phyloP scores from a whole-genome alignment of 2,113 vertebrate species.

The Rhinichthys klamathensis region DNA sequence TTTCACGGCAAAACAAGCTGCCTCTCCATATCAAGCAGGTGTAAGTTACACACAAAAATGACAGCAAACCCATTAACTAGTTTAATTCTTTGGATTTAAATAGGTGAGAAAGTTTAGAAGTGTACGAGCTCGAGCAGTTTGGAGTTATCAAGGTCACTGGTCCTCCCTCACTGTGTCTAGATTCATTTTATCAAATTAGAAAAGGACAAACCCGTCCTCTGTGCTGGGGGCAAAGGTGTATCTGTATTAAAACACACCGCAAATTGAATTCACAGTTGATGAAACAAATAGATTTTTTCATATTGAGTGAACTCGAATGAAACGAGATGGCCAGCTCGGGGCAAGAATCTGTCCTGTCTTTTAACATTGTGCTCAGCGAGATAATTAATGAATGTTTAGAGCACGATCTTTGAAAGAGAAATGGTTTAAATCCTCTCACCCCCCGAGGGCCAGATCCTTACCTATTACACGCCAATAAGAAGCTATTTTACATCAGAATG shows the following conservation, averaged over 20 bases:
- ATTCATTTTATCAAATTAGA: constrained; percentile 63
- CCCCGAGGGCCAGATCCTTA: constrained; percentile 32
- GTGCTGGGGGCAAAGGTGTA: constrained; percentile 78
- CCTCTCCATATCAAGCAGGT: neutral
- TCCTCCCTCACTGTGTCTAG: constrained; percentile 37
- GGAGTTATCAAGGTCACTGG: constrained; percentile 48
- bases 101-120: neutral
- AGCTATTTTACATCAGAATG: constrained; percentile 41
- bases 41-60: neutral
- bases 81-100: neutral
- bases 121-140: neutral
- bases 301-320: constrained; percentile 70
- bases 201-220: constrained; percentile 60
- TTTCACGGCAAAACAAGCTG: neutral
- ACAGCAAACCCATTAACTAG: neutral
- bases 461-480: constrained; percentile 21
- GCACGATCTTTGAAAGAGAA: constrained; percentile 59
- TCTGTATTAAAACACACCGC: constrained; percentile 71
- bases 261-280: constrained; percentile 83
- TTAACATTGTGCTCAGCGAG: constrained; percentile 64
- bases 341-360: constrained; percentile 74
- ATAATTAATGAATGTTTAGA: constrained; percentile 76
- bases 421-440: constrained; percentile 31
- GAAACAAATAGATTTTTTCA: constrained; percentile 76
- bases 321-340: constrained; percentile 75